Base-by-base conservation (phyloP, 2,113 vertebrate species). In the Pseudopodoces humilis region DNA sequence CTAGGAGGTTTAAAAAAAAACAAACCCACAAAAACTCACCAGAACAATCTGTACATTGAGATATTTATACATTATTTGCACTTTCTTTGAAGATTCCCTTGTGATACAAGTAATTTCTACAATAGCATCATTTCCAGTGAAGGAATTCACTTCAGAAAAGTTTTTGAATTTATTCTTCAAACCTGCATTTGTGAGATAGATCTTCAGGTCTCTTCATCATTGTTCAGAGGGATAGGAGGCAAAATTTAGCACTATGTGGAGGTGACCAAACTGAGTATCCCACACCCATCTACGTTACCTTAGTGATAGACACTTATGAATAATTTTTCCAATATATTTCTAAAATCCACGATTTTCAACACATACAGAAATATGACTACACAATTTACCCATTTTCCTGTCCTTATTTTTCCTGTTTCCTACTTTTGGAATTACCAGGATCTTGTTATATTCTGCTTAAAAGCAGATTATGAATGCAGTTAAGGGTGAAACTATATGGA, bases 271-370 rank as follows among this genome's bases (percentile, higher is more conserved):
- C 0, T 11, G 35, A 17, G 43, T 15, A 21, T 25, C 43, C 20
- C 35, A 49, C 50, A 41, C 35, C 35, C 7, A 3, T 7, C 13
- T 16, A 11, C 1, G 0, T 58, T 15, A 9, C 24, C 30, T 5
- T 5, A 30, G 1, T 20, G 16, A 44, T 11, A 79, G 22, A 7
- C 1, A 81, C 13, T 15, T 46, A 10, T 63, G 16, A 78, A 47
- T 12, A 24, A 3, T 25, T 87, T 74, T 68, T 53, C 20, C 33
- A 82, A 41, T 55, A 16, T 33, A 56, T 71, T 81, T 75, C 24
- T 39, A 87, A 91, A 20, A 59, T 52, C 15, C 13, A 89, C 71
- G 13, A 3, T 63, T 83, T 94, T 33, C 41, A 68, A 50, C 3
- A 79, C 78, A 70, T 77, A 67, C 15, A 35, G 18, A 15, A 82